Percentiles rank a stretch among this genome's conserved stretches.
These are phyloP conservation scores for Aulostomus chinensis DNA, from an alignment of 2,797 vertebrate genomes.

Conservation along the genomic window DNA sequence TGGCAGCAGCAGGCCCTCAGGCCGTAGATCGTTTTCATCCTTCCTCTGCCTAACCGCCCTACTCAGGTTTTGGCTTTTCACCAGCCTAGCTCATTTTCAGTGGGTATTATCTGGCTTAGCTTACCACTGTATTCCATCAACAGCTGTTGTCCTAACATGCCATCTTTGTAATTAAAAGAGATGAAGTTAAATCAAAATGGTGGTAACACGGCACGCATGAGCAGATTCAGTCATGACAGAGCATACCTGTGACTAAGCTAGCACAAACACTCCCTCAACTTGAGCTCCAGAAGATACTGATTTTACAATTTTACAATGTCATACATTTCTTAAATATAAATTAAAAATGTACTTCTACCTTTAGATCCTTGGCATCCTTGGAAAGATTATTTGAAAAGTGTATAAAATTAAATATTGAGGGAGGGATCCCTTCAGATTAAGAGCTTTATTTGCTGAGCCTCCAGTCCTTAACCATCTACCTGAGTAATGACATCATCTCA, in stretches of 20 bases:
- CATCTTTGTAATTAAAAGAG: constrained; percentile 46
- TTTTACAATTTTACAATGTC: too few relatives aligned
- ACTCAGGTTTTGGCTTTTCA: constrained; percentile 60
- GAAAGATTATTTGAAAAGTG: too few relatives aligned
- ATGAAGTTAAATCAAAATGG: constrained; percentile 26
- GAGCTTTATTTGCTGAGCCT: too few relatives aligned
- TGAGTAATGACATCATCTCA: too few relatives aligned
- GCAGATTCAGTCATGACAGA: constrained; percentile 21
- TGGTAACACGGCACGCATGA: constrained; percentile 14
- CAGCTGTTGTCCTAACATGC: constrained; percentile 49
- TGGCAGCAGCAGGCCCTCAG: constrained; percentile 59
- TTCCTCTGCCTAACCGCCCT: constrained; percentile 54
- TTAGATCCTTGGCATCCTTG: too few relatives aligned
- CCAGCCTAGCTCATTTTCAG: constrained; percentile 53
- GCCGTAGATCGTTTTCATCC: constrained; percentile 71
- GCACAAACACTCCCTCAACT: constrained; percentile 3
- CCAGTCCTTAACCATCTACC: too few relatives aligned
- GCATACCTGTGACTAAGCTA: not conserved
- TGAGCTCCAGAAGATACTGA: not conserved
- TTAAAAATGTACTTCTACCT: too few relatives aligned
- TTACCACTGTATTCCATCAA: constrained; percentile 46
- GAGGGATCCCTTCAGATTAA: too few relatives aligned
- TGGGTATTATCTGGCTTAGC: constrained; percentile 33
- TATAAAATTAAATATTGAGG: too few relatives aligned
- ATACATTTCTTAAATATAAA: too few relatives aligned